Base-by-base conservation (phyloP, 2,797 vertebrate genomes). In the Myotis myotis region DNA sequence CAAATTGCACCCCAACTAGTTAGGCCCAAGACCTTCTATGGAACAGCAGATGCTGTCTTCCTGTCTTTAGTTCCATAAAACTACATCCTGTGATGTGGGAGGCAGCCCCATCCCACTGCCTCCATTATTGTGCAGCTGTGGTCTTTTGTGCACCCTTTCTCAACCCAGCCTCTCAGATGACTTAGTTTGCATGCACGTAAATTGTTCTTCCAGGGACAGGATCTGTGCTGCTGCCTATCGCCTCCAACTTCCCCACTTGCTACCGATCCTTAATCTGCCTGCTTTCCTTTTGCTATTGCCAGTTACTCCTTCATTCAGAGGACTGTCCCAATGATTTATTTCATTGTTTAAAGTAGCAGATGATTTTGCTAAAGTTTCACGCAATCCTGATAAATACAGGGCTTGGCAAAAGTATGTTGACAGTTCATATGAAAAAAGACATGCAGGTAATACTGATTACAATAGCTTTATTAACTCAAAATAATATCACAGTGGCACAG, bases 221-320 rank as follows among this genome's bases (percentile, higher is more conserved):
- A 62, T 83, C 62, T 93, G 15, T 89, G 86, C 33, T 83, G 64
- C 4, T 5, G 15, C 38, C 44, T 81, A 72, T 51, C 23, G 38
- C 57, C 8, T 5, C 47, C 10, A 83, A 86, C 41, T n/a, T 3
- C 33, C 23, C 17, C 25, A 44, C 38, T 87, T 33, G 38, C 19
- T 19, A 74, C 49, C 33, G 53, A 36, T 53, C 17, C 1, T 41
- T 17, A 33, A 12, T 75, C 36, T 91, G 79, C 44, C 80, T 2
- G 2, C 68, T 92, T 87, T 91, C 53, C 51, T 93, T 89, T 93
- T 87, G 51, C 36, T 87, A 17, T 49, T 60, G 38, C 33, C 17
- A 70, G 8, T 75, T 92, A 76, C 49, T 55, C 71, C 33, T 92
- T 95, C n/a, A 70, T 89, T 84, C 33, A 60, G 93, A 51, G 57